phyloP scores from a whole-genome alignment of 2,888 invertebrate species.

The Kuschelorhynchus macadamiae region DNA sequence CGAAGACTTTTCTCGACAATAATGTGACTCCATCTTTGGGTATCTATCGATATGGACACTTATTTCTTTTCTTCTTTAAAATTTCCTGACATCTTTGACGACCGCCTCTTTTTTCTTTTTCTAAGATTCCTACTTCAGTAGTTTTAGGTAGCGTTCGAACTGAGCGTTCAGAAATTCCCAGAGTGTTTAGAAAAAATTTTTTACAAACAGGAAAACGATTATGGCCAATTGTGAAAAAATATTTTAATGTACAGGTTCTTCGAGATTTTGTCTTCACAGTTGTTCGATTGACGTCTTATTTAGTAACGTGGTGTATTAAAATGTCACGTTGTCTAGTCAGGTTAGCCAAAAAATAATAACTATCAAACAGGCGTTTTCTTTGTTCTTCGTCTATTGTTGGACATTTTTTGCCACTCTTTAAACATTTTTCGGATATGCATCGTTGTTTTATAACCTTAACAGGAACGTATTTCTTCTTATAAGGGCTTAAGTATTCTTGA shows the following conservation, averaged over 20 bases:
- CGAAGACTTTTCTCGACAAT: conserved; percentile 34
- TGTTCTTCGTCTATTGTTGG: conserved; percentile 23
- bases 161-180: too few species aligned
- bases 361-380: too few species aligned
- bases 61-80: conserved; percentile 27
- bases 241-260: conserved; percentile 32
- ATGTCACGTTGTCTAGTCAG: conserved; percentile 40
- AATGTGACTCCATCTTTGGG: conserved; percentile 46
- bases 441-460: conserved; percentile 26
- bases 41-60: conserved; percentile 38
- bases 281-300: conserved; percentile 24
- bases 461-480: conserved; percentile 29
- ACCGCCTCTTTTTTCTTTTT: conserved; percentile 32
- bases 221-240: conserved; percentile 22
- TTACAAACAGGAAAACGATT: conserved; percentile 32
- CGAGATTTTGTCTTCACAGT: conserved; percentile 34
- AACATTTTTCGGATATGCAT: conserved; percentile 29
- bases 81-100: conserved; percentile 27
- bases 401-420: too few species aligned
- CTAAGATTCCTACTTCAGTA: conserved; percentile 27
- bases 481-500: conserved; percentile 36
- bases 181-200: conserved; percentile 31
- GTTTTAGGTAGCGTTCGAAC: too few species aligned
- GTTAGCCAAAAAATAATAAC: conserved; percentile 25
- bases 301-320: conserved; percentile 31